Evolutionary conservation across 2,113 vertebrate genomes (phyloP).

Genomic region (Ammospiza nelsoni): DNA sequence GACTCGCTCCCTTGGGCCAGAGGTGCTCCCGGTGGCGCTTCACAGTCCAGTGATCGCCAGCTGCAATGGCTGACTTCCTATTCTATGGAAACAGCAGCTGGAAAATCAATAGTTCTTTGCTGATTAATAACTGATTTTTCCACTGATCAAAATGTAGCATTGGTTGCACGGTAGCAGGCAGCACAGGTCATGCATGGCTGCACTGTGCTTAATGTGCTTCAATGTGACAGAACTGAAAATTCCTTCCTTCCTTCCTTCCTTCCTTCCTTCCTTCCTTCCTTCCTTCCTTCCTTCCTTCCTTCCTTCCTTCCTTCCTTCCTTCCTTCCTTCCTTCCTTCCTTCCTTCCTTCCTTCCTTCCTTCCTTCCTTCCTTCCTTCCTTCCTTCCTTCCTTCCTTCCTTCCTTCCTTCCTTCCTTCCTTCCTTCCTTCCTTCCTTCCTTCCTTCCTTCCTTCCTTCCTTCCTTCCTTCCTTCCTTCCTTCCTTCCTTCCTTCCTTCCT

Average conservation of each 20-base stretch:
- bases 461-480: background rate
- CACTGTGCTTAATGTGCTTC: too few species aligned
- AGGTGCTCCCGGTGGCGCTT: background rate
- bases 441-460: background rate
- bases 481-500: too few species aligned
- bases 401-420: background rate
- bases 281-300: background rate
- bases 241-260: background rate
- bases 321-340: too few species aligned
- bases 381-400: background rate
- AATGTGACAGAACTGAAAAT: background rate
- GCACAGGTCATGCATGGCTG: rapidly evolving
- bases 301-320: background rate
- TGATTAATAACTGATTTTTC: conserved; percentile 68
- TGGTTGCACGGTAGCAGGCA: background rate
- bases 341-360: background rate
- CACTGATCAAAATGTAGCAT: background rate
- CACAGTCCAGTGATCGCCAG: background rate
- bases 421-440: too few species aligned
- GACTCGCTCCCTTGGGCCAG: background rate
- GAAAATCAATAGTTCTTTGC: conserved; percentile 45
- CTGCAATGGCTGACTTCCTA: background rate
- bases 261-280: background rate
- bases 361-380: background rate
- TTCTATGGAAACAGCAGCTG: background rate